Base-by-base conservation (phyloP, 2,797 vertebrate genomes). In the Epinephelus awoara region DNA sequence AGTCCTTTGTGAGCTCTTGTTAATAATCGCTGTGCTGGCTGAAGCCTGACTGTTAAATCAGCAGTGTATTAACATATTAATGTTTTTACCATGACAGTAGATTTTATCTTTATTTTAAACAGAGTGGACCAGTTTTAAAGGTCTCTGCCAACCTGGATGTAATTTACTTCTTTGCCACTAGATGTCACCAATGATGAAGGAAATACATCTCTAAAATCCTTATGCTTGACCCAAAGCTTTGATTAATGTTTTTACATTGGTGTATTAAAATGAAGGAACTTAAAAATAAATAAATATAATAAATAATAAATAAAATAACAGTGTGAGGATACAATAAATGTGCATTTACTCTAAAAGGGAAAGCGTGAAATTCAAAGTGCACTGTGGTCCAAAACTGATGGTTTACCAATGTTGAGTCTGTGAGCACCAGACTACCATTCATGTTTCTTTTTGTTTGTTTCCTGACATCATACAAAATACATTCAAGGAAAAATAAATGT, bases 131-230 rank as follows among this genome's bases (percentile, higher is more conserved):
- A 3, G 5, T 59, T 55, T 49, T 18, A 12, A 9, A 11, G 15
- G 21, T n/a, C 13, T 51, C 51, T 19, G 12, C 13, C 11, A 75
- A 11, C 3, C 2, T 46, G 13, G 5, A 18, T 87, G 92, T 79
- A 86, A 78, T 83, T 40, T 8, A 55, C 0, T 29, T 1, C 1
- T 62, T 27, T 5, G 15, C 92, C 95, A 90, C 93, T 88, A 94
- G 94, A 94, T 93, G 94, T 88, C 93, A 88, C 61, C 85, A 85
- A 77, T 70, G 78, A 66, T 57, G 73, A 76, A 90, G 84, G 54
- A 72, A 88, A 50, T 8, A 0, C 38, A 51, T n/a, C 17, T 38
- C 5, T 12, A 9, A 42, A 19, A 62, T 46, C 7, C 8, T 57
- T 6, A 29, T 49, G 18, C 5, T 18, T 40, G 46, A 15, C 2